Percentiles rank a stretch among this genome's conserved stretches.
These are phyloP conservation scores for Columba janthina DNA, from an alignment of 2,113 vertebrate species.

Conservation along the genomic window DNA sequence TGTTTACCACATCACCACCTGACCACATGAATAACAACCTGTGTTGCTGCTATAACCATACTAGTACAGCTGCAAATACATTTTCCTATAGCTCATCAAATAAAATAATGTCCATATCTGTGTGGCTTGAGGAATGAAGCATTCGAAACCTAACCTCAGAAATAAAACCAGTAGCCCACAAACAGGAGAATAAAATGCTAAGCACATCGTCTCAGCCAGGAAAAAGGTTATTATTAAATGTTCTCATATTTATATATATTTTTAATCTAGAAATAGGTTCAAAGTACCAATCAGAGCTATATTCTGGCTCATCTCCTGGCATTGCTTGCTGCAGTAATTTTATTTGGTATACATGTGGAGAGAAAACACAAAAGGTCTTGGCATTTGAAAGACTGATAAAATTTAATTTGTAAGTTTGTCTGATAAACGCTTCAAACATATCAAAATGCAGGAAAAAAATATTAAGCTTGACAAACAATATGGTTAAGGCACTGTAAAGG, in stretches of 20 bases:
- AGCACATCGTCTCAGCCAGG: background rate
- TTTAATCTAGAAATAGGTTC: slow-evolving; percentile 45
- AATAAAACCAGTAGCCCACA: background rate
- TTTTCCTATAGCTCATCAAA: slow-evolving; percentile 8
- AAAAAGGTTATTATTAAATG: slow-evolving; percentile 69
- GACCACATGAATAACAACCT: background rate
- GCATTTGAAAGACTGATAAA: slow-evolving; percentile 67
- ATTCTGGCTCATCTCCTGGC: slow-evolving; percentile 13
- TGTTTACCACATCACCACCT: background rate
- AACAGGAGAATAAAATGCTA: slow-evolving; percentile 31
- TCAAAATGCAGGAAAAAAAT: background rate
- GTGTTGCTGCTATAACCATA: background rate
- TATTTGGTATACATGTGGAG: background rate
- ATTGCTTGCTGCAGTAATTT: slow-evolving; percentile 12
- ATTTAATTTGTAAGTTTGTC: slow-evolving; percentile 65
- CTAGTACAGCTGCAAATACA: background rate
- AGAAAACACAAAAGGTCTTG: slow-evolving; percentile 59
- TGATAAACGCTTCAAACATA: slow-evolving; percentile 48
- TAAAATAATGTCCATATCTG: background rate
- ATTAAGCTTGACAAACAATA: background rate
- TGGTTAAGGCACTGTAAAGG: background rate
- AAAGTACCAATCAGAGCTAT: slow-evolving; percentile 61
- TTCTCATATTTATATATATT: slow-evolving; percentile 24
- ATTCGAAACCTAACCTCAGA: background rate
- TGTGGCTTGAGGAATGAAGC: background rate